Evolutionary conservation across 2,113 vertebrate genomes (phyloP).

Genomic region (Xiphophorus hellerii): DNA sequence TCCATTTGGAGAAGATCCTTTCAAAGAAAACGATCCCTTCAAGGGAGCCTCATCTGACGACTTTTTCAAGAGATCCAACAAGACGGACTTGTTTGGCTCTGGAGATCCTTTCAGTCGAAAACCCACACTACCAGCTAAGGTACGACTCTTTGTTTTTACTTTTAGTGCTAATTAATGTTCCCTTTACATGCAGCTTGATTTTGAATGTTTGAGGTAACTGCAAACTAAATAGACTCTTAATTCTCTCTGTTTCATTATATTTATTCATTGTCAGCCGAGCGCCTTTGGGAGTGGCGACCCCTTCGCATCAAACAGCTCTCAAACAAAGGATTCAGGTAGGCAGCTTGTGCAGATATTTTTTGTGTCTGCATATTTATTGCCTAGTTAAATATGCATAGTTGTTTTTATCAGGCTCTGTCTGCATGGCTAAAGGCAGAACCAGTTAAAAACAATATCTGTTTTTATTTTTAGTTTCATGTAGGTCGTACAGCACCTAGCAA

Average conservation of each 20-base stretch:
- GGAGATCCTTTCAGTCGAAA: conserved; percentile 88
- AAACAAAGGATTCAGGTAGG: conserved; percentile 89
- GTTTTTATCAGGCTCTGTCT: too few relatives aligned
- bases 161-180: background rate
- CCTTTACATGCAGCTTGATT: background rate
- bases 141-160: conserved; percentile 57
- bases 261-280: conserved; percentile 77
- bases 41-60: conserved; percentile 82
- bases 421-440: too few relatives aligned
- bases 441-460: too few relatives aligned
- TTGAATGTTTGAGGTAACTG: background rate
- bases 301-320: conserved; percentile 81
- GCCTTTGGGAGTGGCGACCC: conserved; percentile 85
- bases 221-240: background rate
- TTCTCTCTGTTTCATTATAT: conserved; percentile 1
- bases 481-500: background rate
- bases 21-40: conserved; percentile 92
- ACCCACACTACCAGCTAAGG: conserved; percentile 83
- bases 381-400: too few relatives aligned
- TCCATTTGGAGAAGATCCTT: conserved; percentile 94
- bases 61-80: conserved; percentile 87
- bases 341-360: background rate
- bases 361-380: background rate
- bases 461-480: background rate
- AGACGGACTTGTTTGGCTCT: conserved; percentile 84